These are phyloP conservation scores for Caenorhabditis inopinata DNA, from an alignment of 1,140 invertebrate species.

Conservation along the genomic window DNA sequence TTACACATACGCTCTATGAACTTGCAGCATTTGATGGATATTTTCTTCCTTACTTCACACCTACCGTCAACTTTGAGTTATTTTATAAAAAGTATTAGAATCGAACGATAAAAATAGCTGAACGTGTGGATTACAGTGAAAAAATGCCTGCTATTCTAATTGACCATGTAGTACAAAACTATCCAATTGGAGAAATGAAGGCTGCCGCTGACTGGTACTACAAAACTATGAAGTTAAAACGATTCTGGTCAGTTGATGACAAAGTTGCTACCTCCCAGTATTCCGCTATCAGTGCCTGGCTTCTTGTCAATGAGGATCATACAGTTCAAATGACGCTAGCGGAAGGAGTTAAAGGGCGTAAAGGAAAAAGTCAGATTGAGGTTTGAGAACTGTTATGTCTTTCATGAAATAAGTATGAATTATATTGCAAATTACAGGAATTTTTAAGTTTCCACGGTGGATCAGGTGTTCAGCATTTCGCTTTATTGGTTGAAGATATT, in stretches of 20 bases:
- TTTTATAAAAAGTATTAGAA: not conserved
- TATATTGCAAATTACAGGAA: conserved; percentile 73
- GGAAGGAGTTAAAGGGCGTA: conserved; percentile 83
- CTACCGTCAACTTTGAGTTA: not conserved
- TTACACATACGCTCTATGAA: conserved; percentile 5
- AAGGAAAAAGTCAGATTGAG: conserved; percentile 47
- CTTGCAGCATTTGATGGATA: not conserved
- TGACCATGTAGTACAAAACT: conserved; percentile 95
- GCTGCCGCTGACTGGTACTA: conserved; percentile 88
- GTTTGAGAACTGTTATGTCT: conserved; percentile 30
- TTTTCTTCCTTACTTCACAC: not conserved
- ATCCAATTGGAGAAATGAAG: conserved; percentile 86
- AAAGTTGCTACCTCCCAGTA: conserved; percentile 89
- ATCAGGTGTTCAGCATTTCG: conserved; percentile 95
- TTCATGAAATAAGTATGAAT: conserved; percentile 27
- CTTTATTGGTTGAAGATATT: conserved; percentile 87
- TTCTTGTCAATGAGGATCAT: conserved; percentile 93
- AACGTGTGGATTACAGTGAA: conserved; percentile 69
- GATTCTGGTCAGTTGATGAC: conserved; percentile 97
- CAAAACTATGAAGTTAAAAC: conserved; percentile 84
- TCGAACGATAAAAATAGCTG: not conserved
- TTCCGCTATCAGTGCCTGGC: conserved; percentile 89
- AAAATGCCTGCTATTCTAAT: conserved; percentile 70
- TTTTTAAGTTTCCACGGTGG: conserved; percentile 97
- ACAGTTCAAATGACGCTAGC: conserved; percentile 96